Percentiles rank a stretch among this genome's conserved stretches.
These are phyloP conservation scores for Diorhabda sublineata DNA, from an alignment of 1,140 invertebrate genomes.

Conservation along the genomic window DNA sequence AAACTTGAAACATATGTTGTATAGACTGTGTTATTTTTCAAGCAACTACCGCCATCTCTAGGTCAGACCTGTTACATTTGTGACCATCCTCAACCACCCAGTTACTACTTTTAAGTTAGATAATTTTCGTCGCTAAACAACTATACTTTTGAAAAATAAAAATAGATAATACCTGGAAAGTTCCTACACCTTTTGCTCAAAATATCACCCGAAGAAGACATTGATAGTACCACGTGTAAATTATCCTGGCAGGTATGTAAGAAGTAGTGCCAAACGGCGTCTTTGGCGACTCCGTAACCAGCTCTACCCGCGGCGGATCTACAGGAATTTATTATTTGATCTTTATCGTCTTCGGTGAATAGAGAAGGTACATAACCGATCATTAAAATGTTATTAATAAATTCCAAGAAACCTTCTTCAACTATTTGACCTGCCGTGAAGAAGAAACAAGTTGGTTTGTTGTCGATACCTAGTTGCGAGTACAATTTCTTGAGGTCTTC, in stretches of 20 bases:
- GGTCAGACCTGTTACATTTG: too few species aligned
- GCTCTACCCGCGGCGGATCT: conserved; percentile 64
- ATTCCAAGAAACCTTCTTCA: conserved; percentile 78
- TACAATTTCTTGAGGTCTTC: conserved; percentile 82
- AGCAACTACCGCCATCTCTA: too few species aligned
- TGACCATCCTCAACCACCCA: too few species aligned
- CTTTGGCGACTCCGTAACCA: conserved; percentile 66
- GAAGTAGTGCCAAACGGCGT: conserved; percentile 82
- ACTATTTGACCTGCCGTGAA: conserved; percentile 77
- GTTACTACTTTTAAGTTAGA: too few species aligned
- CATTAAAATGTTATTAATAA: conserved; percentile 86
- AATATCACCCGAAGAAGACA: conserved; percentile 80
- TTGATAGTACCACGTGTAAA: conserved; percentile 83
- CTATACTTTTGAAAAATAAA: too few species aligned
- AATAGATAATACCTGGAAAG: conserved; percentile 65
- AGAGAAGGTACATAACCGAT: conserved; percentile 76
- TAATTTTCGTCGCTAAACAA: too few species aligned
- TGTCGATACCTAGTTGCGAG: conserved; percentile 68
- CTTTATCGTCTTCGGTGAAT: conserved; percentile 83
- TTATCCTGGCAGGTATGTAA: conserved; percentile 70
- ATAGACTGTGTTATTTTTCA: too few species aligned
- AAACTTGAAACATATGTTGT: too few species aligned
- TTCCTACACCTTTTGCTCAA: conserved; percentile 77
- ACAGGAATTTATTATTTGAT: conserved; percentile 64
- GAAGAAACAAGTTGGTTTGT: conserved; percentile 75